Evolutionary conservation across 2,888 invertebrate species (phyloP).

Genomic region (Lumbricus terrestris): DNA sequence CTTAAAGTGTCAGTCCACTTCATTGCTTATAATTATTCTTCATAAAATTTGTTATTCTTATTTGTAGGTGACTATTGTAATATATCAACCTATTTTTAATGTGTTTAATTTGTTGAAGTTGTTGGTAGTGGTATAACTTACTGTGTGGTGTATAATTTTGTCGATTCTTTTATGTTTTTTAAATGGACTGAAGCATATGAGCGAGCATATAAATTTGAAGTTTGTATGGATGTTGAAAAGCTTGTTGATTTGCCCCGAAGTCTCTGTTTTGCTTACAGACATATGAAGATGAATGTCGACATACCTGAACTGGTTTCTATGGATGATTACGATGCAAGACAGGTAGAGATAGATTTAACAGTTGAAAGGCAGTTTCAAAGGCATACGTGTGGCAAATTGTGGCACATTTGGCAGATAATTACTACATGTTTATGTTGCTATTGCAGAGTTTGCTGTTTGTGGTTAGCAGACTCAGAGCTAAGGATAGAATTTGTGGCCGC

Average conservation of each 20-base stretch:
- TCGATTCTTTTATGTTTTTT: not conserved
- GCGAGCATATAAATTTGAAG: not conserved
- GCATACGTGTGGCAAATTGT: not conserved
- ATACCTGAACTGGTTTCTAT: constrained; percentile 10
- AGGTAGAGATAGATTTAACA: constrained; percentile 4
- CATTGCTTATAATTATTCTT: no score
- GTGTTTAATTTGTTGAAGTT: not conserved
- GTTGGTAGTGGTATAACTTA: not conserved
- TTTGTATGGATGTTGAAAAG: not conserved
- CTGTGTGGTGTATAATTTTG: not conserved
- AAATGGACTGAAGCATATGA: not conserved
- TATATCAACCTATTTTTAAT: not conserved
- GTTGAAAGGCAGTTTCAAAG: not conserved
- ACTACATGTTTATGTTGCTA: not conserved
- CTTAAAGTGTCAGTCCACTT: not conserved
- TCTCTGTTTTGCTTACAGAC: not conserved
- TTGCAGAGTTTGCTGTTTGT: not conserved
- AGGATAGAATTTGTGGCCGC: no score
- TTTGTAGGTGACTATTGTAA: not conserved
- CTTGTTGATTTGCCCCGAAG: not conserved
- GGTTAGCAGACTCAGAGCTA: no score
- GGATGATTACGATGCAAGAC: constrained; percentile 12
- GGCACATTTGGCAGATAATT: not conserved
- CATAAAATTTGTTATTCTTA: constrained; percentile 3
- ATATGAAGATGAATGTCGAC: not conserved